These are phyloP conservation scores for Drosophila mayri DNA, from an alignment of 1,140 invertebrate genomes.

Conservation along the genomic window DNA sequence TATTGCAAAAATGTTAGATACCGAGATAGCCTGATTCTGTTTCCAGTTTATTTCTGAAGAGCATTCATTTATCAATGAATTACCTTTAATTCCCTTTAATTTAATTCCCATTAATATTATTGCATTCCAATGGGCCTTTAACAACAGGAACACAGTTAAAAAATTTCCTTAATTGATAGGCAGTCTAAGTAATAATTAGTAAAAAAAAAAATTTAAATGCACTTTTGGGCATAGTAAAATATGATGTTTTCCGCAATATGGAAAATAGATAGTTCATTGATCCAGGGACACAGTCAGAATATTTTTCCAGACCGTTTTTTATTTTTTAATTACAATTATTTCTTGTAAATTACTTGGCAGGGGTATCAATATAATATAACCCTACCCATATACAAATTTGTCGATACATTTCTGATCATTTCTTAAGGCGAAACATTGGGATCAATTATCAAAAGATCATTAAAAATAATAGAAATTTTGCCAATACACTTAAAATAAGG, in stretches of 20 bases:
- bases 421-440: constrained; percentile 33
- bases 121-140: constrained; percentile 14
- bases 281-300: not conserved
- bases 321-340: not conserved
- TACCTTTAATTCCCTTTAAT: no score
- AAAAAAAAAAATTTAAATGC: no score
- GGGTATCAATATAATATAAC: not conserved
- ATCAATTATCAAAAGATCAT: constrained; percentile 61
- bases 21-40: not conserved
- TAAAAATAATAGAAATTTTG: constrained; percentile 63
- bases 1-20: constrained; percentile 32
- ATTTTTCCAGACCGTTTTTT: not conserved
- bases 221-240: constrained; percentile 7
- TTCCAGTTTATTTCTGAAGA: constrained; percentile 6
- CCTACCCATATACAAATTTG: not conserved
- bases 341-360: not conserved
- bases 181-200: not conserved
- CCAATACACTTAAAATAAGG: constrained; percentile 55
- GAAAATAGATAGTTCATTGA: constrained; percentile 44
- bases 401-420: not conserved
- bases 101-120: no score
- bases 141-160: constrained; percentile 9
- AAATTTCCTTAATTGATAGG: not conserved
- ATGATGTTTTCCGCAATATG: constrained; percentile 27
- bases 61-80: constrained; percentile 22